Evolutionary conservation across 2,113 vertebrate species (phyloP).

Genomic region (Pungitius pungitius): DNA sequence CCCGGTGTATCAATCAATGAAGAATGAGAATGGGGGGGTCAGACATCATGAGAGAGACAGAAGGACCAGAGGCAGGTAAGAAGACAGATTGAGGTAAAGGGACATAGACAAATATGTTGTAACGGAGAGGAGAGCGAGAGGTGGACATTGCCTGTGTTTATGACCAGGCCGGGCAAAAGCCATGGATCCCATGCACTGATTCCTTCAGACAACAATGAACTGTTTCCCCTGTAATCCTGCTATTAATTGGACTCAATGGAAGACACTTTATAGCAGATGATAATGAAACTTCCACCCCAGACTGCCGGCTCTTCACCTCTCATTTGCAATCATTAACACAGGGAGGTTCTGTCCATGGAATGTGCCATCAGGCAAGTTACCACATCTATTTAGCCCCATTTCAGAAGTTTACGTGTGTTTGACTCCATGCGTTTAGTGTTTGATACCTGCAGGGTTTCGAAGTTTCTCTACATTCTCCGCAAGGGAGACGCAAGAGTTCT

Average conservation of each 20-base stretch:
- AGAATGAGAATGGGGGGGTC: constrained; percentile 6
- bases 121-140: constrained; percentile 31
- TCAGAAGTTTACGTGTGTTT: no score
- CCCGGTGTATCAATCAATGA: constrained; percentile 53
- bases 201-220: constrained; percentile 76
- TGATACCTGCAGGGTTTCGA: no score
- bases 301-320: constrained; percentile 60
- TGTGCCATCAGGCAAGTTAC: constrained; percentile 48
- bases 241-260: constrained; percentile 73
- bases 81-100: constrained; percentile 18
- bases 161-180: constrained; percentile 48
- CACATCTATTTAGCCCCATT: constrained; percentile 38
- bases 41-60: constrained; percentile 32
- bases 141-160: constrained; percentile 55
- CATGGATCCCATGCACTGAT: constrained; percentile 71
- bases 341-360: constrained; percentile 29
- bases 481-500: constrained; percentile 22
- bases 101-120: constrained; percentile 19
- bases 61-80: background rate
- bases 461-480: constrained; percentile 47
- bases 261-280: constrained; percentile 75
- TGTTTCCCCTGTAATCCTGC: constrained; percentile 74
- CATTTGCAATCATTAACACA: constrained; percentile 27
- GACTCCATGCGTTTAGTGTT: no score
- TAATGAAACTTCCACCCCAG: constrained; percentile 74